Conservation (phyloP, 64 coral and sea anemone species). For the Exaiptasia diaphana region DNA sequence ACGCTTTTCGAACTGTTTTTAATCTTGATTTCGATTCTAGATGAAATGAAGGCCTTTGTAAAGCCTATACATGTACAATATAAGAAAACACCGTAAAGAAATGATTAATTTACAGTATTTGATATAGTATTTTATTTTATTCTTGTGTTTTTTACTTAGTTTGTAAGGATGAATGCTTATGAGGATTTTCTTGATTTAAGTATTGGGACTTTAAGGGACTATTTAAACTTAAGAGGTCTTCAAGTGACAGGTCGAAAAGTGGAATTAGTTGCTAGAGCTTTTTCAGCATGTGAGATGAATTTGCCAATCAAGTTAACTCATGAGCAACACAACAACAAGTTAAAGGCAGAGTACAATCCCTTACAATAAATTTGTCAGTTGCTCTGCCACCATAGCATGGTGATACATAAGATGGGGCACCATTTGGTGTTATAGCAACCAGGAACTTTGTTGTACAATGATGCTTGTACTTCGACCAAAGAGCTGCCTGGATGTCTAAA, state of each 20-base stretch:
- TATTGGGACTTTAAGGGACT: neutral
- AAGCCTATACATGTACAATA: too few species aligned
- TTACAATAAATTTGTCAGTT: slow-evolving; percentile 12
- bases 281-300: slow-evolving; percentile 14
- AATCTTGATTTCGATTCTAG: too few species aligned
- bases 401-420: neutral
- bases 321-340: neutral
- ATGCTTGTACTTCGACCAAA: slow-evolving; percentile 51
- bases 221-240: neutral
- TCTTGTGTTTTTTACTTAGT: neutral
- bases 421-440: slow-evolving; percentile 22
- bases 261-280: slow-evolving; percentile 29
- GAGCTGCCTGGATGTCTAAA: slow-evolving; percentile 24
- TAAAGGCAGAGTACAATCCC: slow-evolving; percentile 26
- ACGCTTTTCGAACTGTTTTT: too few species aligned
- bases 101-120: too few species aligned
- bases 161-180: neutral
- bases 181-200: neutral
- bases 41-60: too few species aligned
- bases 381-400: slow-evolving; percentile 35
- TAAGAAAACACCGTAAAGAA: too few species aligned
- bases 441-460: slow-evolving; percentile 31
- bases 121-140: too few species aligned
- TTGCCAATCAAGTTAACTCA: slow-evolving; percentile 1
- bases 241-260: neutral